Percentiles rank a stretch among this genome's conserved stretches.
These are phyloP conservation scores for Todiramphus chloris DNA, from an alignment of 2,113 vertebrate genomes.

Conservation along the genomic window DNA sequence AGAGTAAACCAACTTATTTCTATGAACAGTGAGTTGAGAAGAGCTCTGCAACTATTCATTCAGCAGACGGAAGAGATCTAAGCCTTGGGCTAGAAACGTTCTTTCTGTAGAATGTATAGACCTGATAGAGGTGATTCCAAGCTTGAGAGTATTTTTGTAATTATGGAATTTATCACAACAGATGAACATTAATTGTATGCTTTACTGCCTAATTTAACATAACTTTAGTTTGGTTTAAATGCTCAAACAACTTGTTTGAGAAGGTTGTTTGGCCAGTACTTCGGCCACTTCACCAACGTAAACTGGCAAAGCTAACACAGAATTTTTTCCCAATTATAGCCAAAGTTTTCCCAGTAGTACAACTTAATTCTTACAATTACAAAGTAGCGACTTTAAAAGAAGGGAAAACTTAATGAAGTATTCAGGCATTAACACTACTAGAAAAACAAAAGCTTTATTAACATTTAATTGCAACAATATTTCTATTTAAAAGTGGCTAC, in stretches of 20 bases:
- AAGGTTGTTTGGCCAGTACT: background rate
- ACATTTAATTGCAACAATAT: background rate
- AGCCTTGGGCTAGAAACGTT: background rate
- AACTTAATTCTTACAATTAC: background rate
- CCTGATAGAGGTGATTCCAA: background rate
- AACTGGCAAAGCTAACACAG: background rate
- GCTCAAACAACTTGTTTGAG: background rate
- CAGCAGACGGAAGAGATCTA: background rate
- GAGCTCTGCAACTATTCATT: background rate
- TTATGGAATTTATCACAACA: background rate
- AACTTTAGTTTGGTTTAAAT: background rate
- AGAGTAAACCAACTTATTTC: background rate
- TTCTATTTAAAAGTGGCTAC: background rate
- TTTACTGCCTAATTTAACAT: background rate
- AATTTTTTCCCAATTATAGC: background rate
- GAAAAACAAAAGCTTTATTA: background rate
- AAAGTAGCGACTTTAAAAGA: background rate
- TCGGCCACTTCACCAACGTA: background rate
- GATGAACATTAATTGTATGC: background rate
- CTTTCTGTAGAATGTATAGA: background rate
- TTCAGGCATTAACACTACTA: background rate
- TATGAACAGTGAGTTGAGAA: background rate
- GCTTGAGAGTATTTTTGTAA: background rate
- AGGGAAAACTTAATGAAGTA: background rate
- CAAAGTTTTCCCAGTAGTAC: background rate